Evolutionary conservation across 2,888 invertebrate species (phyloP).

Genomic region (Lysandra coridon): DNA sequence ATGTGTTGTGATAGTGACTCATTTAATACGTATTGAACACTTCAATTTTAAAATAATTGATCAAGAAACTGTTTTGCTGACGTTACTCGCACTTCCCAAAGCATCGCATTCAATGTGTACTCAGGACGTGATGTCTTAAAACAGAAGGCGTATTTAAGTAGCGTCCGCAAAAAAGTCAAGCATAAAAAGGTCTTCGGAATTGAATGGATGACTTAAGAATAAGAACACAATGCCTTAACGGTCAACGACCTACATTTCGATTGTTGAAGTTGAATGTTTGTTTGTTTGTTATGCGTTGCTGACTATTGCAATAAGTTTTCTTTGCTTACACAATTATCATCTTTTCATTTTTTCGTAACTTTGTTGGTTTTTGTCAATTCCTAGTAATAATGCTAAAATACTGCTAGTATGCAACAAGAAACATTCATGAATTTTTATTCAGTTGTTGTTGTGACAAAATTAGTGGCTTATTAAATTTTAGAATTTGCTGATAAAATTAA

Average conservation of each 20-base stretch:
- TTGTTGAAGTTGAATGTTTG: not conserved
- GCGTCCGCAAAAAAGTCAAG: conserved; percentile 44
- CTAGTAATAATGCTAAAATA: too few species aligned
- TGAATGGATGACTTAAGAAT: conserved; percentile 48
- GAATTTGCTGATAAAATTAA: too few species aligned
- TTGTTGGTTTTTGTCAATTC: not conserved
- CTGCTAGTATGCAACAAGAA: too few species aligned
- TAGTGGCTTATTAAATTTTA: too few species aligned
- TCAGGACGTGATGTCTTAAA: conserved; percentile 54
- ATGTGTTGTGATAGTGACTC: too few species aligned
- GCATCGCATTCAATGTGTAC: conserved; percentile 60
- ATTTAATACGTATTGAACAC: not conserved
- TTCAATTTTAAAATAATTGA: not conserved
- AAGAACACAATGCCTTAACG: conserved; percentile 39
- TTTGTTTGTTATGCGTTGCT: not conserved
- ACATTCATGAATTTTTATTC: too few species aligned
- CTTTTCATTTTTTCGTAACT: not conserved
- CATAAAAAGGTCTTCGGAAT: conserved; percentile 44
- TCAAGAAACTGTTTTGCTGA: conserved; percentile 39
- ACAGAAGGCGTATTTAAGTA: conserved; percentile 49
- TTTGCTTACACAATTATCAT: not conserved
- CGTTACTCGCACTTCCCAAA: conserved; percentile 49
- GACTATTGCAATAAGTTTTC: not conserved
- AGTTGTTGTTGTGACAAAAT: too few species aligned
- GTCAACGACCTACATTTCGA: conserved; percentile 16